These are phyloP conservation scores for Fopius arisanus DNA, from an alignment of 1,140 invertebrate species.

Conservation along the genomic window DNA sequence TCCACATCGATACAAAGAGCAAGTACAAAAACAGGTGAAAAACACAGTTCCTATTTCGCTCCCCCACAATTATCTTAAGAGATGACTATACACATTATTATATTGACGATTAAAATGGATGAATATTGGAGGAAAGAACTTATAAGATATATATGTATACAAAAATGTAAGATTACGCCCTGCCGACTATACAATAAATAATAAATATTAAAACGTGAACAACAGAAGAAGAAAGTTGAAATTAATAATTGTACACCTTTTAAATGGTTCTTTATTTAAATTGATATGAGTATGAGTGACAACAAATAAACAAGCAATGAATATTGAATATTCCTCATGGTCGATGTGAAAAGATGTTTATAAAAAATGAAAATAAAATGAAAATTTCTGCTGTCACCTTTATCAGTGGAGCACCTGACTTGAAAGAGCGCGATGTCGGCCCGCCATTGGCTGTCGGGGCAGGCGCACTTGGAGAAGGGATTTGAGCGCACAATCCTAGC, in stretches of 20 bases:
- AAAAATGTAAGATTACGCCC: slow-evolving; percentile 8
- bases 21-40: not conserved
- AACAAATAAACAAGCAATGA: no score
- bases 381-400: not conserved
- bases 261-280: no score
- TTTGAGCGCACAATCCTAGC: slow-evolving; percentile 28
- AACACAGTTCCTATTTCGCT: slow-evolving; percentile 50
- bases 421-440: not conserved
- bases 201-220: not conserved
- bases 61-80: slow-evolving; percentile 27
- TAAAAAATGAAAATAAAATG: no score
- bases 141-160: slow-evolving; percentile 8
- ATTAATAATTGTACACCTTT: not conserved
- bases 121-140: not conserved
- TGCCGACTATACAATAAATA: not conserved
- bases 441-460: not conserved
- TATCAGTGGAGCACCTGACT: not conserved
- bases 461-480: not conserved
- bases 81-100: slow-evolving; percentile 21
- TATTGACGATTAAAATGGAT: slow-evolving; percentile 5
- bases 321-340: no score
- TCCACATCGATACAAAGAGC: not conserved
- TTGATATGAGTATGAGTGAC: no score
- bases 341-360: no score
- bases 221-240: not conserved